A percentile compares a stretch with the other conserved stretches of the same genome.
Evolutionary conservation across 2,888 invertebrate species (phyloP).

Genomic region (Ormyrus pomaceus): DNA sequence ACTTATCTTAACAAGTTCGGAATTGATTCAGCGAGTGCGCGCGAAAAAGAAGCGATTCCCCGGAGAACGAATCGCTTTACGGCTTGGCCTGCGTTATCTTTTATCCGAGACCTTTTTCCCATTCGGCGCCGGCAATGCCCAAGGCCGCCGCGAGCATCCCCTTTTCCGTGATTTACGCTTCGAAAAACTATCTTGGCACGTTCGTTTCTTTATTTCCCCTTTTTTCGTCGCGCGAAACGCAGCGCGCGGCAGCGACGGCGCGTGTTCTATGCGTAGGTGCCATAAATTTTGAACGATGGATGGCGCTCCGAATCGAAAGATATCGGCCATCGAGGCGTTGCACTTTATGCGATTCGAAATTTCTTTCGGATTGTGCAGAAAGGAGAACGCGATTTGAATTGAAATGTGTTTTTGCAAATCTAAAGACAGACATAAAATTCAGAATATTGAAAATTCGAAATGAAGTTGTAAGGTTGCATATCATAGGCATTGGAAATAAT

Average conservation of each 20-base stretch:
- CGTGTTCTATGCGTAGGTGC: neutral
- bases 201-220: neutral
- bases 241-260: no score
- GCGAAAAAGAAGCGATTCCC: constrained; percentile 12
- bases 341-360: no score
- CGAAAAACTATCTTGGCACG: constrained; percentile 13
- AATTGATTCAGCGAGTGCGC: neutral
- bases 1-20: neutral
- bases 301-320: no score
- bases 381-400: no score
- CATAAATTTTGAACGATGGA: neutral
- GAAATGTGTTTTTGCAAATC: no score
- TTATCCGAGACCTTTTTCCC: constrained; percentile 33
- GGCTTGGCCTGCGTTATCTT: constrained; percentile 5
- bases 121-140: constrained; percentile 3
- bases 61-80: constrained; percentile 16
- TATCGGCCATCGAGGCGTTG: no score
- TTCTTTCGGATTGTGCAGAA: no score
- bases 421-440: no score
- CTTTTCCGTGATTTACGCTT: constrained; percentile 23
- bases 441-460: no score
- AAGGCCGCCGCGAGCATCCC: constrained; percentile 24
- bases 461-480: no score
- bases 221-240: neutral
- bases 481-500: no score